Evolutionary conservation across 2,797 vertebrate species (phyloP), one percentile per base, ranked within the genome.

Genomic region (Alauda arvensis): DNA sequence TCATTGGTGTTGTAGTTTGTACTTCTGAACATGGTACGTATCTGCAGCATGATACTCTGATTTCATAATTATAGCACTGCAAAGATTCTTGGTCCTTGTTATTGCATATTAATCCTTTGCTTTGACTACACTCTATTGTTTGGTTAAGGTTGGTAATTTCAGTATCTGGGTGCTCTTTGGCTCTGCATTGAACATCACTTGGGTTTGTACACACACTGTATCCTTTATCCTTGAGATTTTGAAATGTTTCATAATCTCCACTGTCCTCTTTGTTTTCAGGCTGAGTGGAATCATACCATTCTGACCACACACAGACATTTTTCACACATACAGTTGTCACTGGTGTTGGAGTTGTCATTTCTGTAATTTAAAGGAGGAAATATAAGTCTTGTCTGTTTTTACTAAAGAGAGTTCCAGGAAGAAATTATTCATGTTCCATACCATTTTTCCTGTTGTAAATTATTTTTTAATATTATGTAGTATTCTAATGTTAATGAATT

Each of bases 181-280:
- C 96, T 42, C 96, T 92, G 87, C 97, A 98, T 11, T 97, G 67
- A 3, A 97, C 24, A 2, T 2, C 2, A 0, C 14, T n/a, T 0
- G 95, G 95, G 1, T 60, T 68, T 28, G 39, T 25, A 46, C 97
- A 98, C 10, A 97, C 28, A 1, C 10, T 62, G 49, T 95, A 14
- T 19, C 96, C 97, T 14, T 53, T 89, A 2, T 29, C 5, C 82
- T 31, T 94, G 56, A 97, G 89, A 8, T 51, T 93, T 19, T 71
- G 78, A 6, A 96, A 80, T 0, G 94, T 97, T 95, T 98, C 97
- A 4, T 97, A 70, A 76, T 98, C 97, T 23, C 97, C 97, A 0
- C 95, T 90, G 3, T 72, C 79, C 9, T 51, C 17, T 12, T 42
- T 72, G 1, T 61, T 26, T 60, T 75, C 88, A 3, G 97, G 97